phyloP scores from a whole-genome alignment of 2,888 invertebrate species.

The Tachina lurida region DNA sequence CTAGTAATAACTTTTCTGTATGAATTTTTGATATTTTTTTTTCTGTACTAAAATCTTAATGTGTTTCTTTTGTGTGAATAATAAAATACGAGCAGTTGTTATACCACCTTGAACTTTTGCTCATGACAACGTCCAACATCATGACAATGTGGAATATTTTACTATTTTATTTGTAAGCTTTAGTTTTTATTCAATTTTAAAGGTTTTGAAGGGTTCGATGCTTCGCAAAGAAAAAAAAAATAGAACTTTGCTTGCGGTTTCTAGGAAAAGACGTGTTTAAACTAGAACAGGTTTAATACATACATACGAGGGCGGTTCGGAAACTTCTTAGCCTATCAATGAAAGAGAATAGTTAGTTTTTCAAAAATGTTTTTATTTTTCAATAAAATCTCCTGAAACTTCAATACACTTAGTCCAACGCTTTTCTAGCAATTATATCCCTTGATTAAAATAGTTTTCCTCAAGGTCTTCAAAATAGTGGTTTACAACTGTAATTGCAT shows the following conservation, averaged over 20 bases:
- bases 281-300: conserved; percentile 31
- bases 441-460: too few species aligned
- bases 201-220: conserved; percentile 26
- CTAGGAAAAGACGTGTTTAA: conserved; percentile 23
- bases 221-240: background rate
- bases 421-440: too few species aligned
- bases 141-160: conserved; percentile 43
- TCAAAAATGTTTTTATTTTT: too few species aligned
- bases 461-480: too few species aligned
- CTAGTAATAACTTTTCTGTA: conserved; percentile 34
- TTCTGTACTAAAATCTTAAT: background rate
- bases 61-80: conserved; percentile 27
- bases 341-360: too few species aligned
- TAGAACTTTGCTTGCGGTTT: conserved; percentile 11
- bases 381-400: too few species aligned
- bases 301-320: too few species aligned
- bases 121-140: background rate
- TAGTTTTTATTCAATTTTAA: conserved; percentile 24
- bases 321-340: too few species aligned
- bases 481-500: too few species aligned
- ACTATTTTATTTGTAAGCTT: conserved; percentile 37
- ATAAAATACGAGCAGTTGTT: conserved; percentile 32
- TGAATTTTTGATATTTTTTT: conserved; percentile 5
- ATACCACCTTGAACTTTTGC: conserved; percentile 61
- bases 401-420: too few species aligned